Evolutionary conservation across 2,888 invertebrate genomes (phyloP).

Genomic region (Zaprionus bogoriensis): DNA sequence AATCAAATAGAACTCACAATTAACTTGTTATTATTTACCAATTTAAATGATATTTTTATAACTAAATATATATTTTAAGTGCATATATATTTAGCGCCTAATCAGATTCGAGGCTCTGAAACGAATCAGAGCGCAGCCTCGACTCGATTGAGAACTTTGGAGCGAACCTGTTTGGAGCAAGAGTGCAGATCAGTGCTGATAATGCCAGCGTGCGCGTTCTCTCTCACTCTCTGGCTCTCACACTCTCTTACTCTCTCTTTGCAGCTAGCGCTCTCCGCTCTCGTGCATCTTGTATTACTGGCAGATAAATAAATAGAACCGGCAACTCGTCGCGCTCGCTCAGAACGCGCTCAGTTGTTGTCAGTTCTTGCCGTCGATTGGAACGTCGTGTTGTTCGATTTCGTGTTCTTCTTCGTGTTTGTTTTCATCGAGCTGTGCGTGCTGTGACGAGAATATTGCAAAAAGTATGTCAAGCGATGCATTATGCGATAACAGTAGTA

Average conservation of each 20-base stretch:
- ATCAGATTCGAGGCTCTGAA: no score
- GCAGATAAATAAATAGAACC: slow-evolving; percentile 35
- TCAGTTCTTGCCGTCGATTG: slow-evolving; percentile 29
- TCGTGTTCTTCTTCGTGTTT: slow-evolving; percentile 3
- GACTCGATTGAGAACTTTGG: no score
- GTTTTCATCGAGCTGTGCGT: no score
- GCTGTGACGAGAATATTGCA: slow-evolving; percentile 19
- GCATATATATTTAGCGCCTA: no score
- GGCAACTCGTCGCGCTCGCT: slow-evolving; percentile 10
- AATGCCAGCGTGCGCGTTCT: not conserved
- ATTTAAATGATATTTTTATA: no score
- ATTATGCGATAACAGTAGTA: slow-evolving; percentile 9
- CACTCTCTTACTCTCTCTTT: not conserved
- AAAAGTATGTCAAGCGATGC: slow-evolving; percentile 50
- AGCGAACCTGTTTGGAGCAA: no score
- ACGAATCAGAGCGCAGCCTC: no score
- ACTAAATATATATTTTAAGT: no score
- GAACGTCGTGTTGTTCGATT: slow-evolving; percentile 14
- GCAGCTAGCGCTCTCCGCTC: not conserved
- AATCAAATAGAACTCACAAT: no score
- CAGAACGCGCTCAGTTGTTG: slow-evolving; percentile 42
- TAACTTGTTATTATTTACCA: no score
- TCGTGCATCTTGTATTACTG: slow-evolving; percentile 5
- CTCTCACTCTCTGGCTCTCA: not conserved
- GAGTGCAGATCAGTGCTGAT: not conserved